Evolutionary conservation across 2,888 invertebrate genomes (phyloP), one percentile per base, ranked within the genome.

Genomic region (Eugnorisma glareosa): DNA sequence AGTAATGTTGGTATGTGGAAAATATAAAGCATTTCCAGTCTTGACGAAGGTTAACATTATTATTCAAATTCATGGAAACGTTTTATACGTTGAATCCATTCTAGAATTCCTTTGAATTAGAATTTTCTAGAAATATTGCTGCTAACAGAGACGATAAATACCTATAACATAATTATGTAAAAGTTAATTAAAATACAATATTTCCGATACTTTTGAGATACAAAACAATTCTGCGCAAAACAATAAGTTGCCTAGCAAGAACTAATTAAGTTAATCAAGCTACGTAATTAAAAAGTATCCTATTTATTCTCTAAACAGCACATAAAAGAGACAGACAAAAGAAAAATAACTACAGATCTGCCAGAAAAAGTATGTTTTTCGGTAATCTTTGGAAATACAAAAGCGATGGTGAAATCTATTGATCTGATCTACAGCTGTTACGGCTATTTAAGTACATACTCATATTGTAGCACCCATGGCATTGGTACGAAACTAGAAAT

Each of bases 11-110:
- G 4, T 28, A 28, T 59, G 8, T 48, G n/a, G 40, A 51, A 51
- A 59, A 67, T 59, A 51, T 35, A 68, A 61, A 28, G 24, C 24
- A n/a, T 48, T 67, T n/a, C 28, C 31, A 61, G 54, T 51, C 15
- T 37, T 59, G 28, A 51, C 59, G n/a, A 66, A 66, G 28, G 48
- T 51, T 43, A n/a, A 37, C 13, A 51, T 48, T 48, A 70, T 75
- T 59, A 66, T 51, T 75, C n/a, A 59, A 37, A n/a, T 81, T 81
- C 43, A 59, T 40, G 57, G 61, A 61, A 67, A 67, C 1, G 37
- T 67, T 57, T 57, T 40, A 31, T 45, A 48, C 40, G 48, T 37
- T 59, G 51, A 61, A 51, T 43, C 40, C 8, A 21, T 57, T 71
- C n/a, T n/a, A 37, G 51, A 37, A 54, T 73, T 45, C 43, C 21